A percentile compares a stretch with the other conserved stretches of the same genome.
phyloP scores from a whole-genome alignment of 2,797 vertebrate genomes.

The Ptychadena robeensis region DNA sequence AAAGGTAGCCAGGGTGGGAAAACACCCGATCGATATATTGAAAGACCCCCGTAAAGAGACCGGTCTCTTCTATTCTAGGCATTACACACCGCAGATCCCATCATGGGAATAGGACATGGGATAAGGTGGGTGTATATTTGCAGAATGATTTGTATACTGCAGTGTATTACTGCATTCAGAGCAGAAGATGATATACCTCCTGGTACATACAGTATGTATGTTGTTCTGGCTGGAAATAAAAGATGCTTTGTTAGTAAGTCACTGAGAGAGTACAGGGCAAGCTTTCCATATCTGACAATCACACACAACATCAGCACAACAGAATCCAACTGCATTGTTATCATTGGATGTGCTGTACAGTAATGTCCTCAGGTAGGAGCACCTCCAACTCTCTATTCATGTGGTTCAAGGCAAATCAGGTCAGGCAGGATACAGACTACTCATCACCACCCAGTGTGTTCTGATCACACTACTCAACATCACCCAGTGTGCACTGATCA shows the following conservation, averaged over 20 bases:
- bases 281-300: neutral
- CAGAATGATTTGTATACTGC: slow-evolving; percentile 31
- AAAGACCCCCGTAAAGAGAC: slow-evolving; percentile 16
- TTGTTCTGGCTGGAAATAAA: slow-evolving; percentile 16
- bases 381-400: too few species aligned
- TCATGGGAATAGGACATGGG: slow-evolving; percentile 14
- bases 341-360: too few species aligned
- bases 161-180: too few species aligned
- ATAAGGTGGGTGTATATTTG: slow-evolving; percentile 32
- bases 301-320: neutral
- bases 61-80: slow-evolving; percentile 10
- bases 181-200: slow-evolving; percentile 21
- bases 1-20: slow-evolving; percentile 22
- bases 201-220: too few species aligned
- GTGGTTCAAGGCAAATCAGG: too few species aligned
- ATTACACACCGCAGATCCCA: slow-evolving; percentile 4
- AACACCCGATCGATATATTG: slow-evolving; percentile 37
- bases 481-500: too few species aligned
- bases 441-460: too few species aligned
- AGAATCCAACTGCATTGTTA: slow-evolving; percentile 5
- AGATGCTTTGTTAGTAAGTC: neutral
- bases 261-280: neutral
- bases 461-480: too few species aligned
- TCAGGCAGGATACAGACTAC: too few species aligned
- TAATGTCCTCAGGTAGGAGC: neutral